Conservation (phyloP, 2,888 invertebrate species). For the Ellobium chinense region DNA sequence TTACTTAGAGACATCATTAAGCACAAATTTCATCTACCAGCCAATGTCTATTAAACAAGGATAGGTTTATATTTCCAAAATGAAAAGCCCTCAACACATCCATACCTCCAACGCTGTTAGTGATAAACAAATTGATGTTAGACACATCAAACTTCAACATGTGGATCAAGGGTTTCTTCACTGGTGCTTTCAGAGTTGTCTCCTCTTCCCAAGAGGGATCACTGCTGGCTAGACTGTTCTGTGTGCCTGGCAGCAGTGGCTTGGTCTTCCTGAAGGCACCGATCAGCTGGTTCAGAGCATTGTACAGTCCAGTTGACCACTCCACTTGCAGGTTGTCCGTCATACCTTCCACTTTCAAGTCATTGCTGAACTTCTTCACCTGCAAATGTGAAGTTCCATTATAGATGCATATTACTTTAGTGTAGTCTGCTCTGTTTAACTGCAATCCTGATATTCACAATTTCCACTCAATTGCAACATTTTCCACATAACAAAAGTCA, state of each 20-base stretch:
- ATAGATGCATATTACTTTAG: not conserved
- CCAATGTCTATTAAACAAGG: too few species aligned
- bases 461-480: too few species aligned
- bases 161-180: not conserved
- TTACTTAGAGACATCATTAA: too few species aligned
- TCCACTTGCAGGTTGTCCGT: slow-evolving; percentile 73
- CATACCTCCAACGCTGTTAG: slow-evolving; percentile 69
- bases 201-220: not conserved
- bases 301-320: slow-evolving; percentile 68
- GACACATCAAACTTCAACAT: slow-evolving; percentile 58
- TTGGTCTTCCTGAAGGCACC: slow-evolving; percentile 54
- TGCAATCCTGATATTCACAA: too few species aligned
- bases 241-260: not conserved
- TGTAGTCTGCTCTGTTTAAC: too few species aligned
- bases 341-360: slow-evolving; percentile 67
- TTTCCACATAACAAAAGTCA: too few species aligned
- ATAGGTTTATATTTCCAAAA: too few species aligned
- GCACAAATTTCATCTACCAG: too few species aligned
- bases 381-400: slow-evolving; percentile 43
- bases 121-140: slow-evolving; percentile 66
- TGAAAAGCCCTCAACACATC: too few species aligned
- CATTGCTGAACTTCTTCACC: slow-evolving; percentile 65
- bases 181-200: not conserved
- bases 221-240: not conserved
- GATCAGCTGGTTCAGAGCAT: slow-evolving; percentile 61